Evolutionary conservation across 2,888 invertebrate species (phyloP).

Genomic region (Craniophora ligustri): DNA sequence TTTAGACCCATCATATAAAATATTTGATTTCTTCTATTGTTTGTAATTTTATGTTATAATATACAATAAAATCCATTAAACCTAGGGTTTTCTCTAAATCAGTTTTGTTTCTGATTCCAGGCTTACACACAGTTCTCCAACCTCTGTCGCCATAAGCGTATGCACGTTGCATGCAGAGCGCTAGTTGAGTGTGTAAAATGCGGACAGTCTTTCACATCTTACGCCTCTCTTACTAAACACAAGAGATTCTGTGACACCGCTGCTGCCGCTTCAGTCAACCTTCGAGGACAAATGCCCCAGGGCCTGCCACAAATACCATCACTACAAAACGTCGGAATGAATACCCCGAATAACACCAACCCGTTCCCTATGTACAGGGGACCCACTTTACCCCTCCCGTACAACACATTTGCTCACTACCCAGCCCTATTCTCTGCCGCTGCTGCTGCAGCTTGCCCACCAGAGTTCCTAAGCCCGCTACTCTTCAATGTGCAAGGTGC

Average conservation of each 20-base stretch:
- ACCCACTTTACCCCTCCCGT: slow-evolving; percentile 89
- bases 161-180: slow-evolving; percentile 98
- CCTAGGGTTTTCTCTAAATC: not conserved
- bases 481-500: slow-evolving; percentile 90
- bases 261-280: slow-evolving; percentile 81
- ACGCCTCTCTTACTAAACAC: slow-evolving; percentile 97
- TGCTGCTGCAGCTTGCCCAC: slow-evolving; percentile 87
- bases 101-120: slow-evolving; percentile 79
- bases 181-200: slow-evolving; percentile 98
- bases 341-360: slow-evolving; percentile 81
- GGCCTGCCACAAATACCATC: slow-evolving; percentile 79
- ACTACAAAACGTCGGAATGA: slow-evolving; percentile 81
- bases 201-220: slow-evolving; percentile 96
- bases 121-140: slow-evolving; percentile 99
- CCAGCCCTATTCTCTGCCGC: slow-evolving; percentile 86
- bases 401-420: slow-evolving; percentile 90
- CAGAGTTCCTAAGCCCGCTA: slow-evolving; percentile 90
- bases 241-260: slow-evolving; percentile 98
- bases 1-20: too few relatives aligned
- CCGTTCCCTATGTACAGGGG: slow-evolving; percentile 93
- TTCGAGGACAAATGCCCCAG: slow-evolving; percentile 81
- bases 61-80: too few relatives aligned
- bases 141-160: slow-evolving; percentile 99
- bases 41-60: too few relatives aligned
- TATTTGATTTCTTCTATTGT: too few relatives aligned